Percentiles rank a stretch among this genome's conserved stretches.
These are phyloP conservation scores for Leucoptera coffeella DNA, from an alignment of 2,888 invertebrate genomes.

Conservation along the genomic window DNA sequence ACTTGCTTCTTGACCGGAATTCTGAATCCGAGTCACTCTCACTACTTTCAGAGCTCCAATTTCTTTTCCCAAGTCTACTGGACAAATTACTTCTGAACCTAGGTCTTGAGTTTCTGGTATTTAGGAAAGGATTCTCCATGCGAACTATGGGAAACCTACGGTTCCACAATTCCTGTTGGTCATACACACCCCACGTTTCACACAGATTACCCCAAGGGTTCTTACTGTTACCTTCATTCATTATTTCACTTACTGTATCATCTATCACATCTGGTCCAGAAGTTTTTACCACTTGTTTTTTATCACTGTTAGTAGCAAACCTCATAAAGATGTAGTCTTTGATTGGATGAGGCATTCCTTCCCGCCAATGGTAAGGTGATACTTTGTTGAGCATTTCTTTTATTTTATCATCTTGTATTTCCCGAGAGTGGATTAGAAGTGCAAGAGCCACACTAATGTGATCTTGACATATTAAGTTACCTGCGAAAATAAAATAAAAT, in stretches of 20 bases:
- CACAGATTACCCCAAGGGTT: constrained; percentile 73
- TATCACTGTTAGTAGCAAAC: constrained; percentile 71
- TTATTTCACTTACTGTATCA: constrained; percentile 13
- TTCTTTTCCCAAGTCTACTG: constrained; percentile 29
- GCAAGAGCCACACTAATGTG: constrained; percentile 55
- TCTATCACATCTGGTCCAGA: constrained; percentile 12
- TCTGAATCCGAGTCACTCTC: constrained; percentile 47
- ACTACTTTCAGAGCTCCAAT: constrained; percentile 18
- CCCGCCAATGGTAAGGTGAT: constrained; percentile 71
- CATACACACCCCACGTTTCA: constrained; percentile 62
- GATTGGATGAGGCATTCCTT: constrained; percentile 60
- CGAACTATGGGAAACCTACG: constrained; percentile 20
- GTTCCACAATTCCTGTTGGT: constrained; percentile 51
- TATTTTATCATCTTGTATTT: constrained; percentile 30
- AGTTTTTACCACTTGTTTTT: constrained; percentile 54
- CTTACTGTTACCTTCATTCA: constrained; percentile 27
- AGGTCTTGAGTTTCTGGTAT: constrained; percentile 5
- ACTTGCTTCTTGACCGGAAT: constrained; percentile 57
- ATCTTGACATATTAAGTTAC: constrained; percentile 62
- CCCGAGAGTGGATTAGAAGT: constrained; percentile 48
- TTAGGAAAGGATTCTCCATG: constrained; percentile 14
- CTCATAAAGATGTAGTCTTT: constrained; percentile 65
- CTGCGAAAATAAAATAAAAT: constrained; percentile 20
- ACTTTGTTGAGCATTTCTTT: constrained; percentile 24
- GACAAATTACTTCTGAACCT: constrained; percentile 24